These are phyloP conservation scores for Adoxophyes honmai DNA, from an alignment of 1,140 invertebrate species.

Conservation along the genomic window DNA sequence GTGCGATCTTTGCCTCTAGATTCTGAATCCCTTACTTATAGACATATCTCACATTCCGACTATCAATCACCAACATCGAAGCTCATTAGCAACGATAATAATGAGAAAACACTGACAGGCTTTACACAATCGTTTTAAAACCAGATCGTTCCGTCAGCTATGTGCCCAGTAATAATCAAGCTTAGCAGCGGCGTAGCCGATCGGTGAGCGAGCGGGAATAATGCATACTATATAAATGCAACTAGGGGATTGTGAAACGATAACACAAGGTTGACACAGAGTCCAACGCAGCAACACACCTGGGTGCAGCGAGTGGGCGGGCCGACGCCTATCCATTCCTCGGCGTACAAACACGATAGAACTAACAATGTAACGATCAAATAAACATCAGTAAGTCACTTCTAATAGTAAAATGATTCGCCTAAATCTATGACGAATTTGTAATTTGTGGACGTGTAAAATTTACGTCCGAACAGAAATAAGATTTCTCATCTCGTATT, in stretches of 20 bases:
- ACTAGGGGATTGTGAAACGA: slow-evolving; percentile 34
- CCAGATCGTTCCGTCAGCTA: too few relatives aligned
- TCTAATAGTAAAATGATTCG: not conserved
- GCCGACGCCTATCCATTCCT: slow-evolving; percentile 37
- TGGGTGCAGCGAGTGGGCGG: slow-evolving; percentile 57
- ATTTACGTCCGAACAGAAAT: not conserved
- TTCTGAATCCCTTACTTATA: too few relatives aligned
- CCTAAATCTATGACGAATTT: not conserved
- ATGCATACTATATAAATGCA: slow-evolving; percentile 4
- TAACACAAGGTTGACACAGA: slow-evolving; percentile 43
- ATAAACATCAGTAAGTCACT: not conserved
- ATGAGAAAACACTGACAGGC: too few relatives aligned
- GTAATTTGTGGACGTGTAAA: not conserved
- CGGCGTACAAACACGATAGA: not conserved
- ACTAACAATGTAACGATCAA: not conserved
- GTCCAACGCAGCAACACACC: slow-evolving; percentile 34
- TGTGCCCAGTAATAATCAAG: too few relatives aligned
- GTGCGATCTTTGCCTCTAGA: too few relatives aligned
- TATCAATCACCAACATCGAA: not conserved
- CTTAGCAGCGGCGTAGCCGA: not conserved
- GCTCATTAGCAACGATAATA: slow-evolving; percentile 1
- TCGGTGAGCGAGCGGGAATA: not conserved
- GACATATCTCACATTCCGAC: too few relatives aligned
- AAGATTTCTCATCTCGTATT: not conserved
- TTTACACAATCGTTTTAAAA: too few relatives aligned